Evolutionary conservation across 1,140 invertebrate species (phyloP).

Genomic region (Drusus annulatus): DNA sequence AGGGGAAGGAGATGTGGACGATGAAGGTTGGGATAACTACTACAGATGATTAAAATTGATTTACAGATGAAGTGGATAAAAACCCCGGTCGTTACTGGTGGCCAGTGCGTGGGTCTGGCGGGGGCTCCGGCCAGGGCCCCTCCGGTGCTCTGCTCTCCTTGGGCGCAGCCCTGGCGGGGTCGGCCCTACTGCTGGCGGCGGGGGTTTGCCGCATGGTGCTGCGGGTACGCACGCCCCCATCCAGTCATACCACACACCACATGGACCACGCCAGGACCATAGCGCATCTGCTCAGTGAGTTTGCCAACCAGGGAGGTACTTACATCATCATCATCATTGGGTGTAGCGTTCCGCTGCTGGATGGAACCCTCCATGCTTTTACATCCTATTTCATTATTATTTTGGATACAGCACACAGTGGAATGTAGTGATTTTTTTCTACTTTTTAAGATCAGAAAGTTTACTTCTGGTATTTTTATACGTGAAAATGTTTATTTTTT

Average conservation of each 20-base stretch:
- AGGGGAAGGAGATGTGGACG: too few relatives aligned
- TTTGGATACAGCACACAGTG: too few relatives aligned
- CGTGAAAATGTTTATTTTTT: too few relatives aligned
- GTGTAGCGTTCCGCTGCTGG: too few relatives aligned
- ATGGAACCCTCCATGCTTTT: too few relatives aligned
- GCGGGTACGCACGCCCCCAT: not conserved
- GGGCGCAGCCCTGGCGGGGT: conserved; percentile 38
- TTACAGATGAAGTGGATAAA: conserved; percentile 23
- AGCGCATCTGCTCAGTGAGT: conserved; percentile 52
- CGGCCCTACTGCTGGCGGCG: conserved; percentile 12
- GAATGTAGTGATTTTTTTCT: too few relatives aligned
- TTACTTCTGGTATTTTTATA: too few relatives aligned
- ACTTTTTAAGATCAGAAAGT: too few relatives aligned
- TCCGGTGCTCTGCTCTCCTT: conserved; percentile 22
- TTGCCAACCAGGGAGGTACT: not conserved
- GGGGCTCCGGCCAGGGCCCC: not conserved
- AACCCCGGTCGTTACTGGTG: conserved; percentile 51
- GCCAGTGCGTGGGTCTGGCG: conserved; percentile 35
- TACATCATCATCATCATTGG: too few relatives aligned
- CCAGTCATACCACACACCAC: conserved; percentile 9
- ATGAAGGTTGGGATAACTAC: too few relatives aligned
- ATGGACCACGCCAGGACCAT: conserved; percentile 53
- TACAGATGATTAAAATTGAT: not conserved
- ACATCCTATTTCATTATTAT: too few relatives aligned
- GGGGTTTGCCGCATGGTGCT: conserved; percentile 32